Evolutionary conservation across 2,113 vertebrate species (phyloP), one percentile per base, ranked within the genome.

Genomic region (Periophthalmodon schlosseri): DNA sequence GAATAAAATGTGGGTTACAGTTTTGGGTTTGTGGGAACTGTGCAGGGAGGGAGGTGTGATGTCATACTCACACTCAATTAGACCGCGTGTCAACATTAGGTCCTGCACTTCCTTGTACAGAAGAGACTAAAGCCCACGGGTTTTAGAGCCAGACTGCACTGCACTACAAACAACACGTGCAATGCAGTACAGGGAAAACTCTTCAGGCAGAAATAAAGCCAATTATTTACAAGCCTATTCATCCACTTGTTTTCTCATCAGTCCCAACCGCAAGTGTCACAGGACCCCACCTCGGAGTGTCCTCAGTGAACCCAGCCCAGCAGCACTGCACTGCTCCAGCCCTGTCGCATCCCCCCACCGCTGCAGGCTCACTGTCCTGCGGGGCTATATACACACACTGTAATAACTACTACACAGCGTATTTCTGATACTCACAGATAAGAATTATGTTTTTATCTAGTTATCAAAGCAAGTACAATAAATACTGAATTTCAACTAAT

Each of bases 31-130:
- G 70, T 63, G 73, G 68, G 78, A 75, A 82, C 49, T 56, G 58
- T 80, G 84, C 73, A 87, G 69, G 54, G n/a, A 77, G 60, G 70
- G 67, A 83, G 79, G 20, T 70, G 77, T 83, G 81, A 88, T 85
- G 79, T 84, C 69, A 78, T 81, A 77, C 72, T 81, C 54, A 54
- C 74, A 72, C 78, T 88, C 66, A 81, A 67, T 57, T 71, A 56
- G 72, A 79, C 73, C 18, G 5, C 80, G 72, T 83, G 74, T 86
- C 77, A 80, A 84, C 79, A 87, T 79, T 50, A 73, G 81, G 50
- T 60, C 47, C 52, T 46, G 65, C 66, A 76, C 76, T 83, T 90
- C 81, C 82, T 89, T 33, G 44, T n/a, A 46, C 61, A 72, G 79
- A 68, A 75, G 65, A 60, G 72, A 57, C 64, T 74, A 52, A 65